Evolutionary conservation across 2,797 vertebrate species (phyloP), one percentile per base, ranked within the genome.

Genomic region (Ficedula albicollis): DNA sequence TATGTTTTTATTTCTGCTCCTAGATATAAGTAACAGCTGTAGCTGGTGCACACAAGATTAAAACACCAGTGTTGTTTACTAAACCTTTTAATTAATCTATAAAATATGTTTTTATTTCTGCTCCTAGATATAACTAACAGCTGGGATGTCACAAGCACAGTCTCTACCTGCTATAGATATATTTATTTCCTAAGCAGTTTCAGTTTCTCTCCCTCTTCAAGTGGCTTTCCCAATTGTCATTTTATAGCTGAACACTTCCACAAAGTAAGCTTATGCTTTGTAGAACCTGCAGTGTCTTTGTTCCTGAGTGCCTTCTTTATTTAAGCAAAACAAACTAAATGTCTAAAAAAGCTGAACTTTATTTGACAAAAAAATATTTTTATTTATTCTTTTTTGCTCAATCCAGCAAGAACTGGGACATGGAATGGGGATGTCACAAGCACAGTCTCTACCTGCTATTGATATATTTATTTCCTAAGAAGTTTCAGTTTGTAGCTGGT

Each of bases 291-390:
- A 76, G 44, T 82, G 74, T 15, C 36, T 81, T 89, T 87, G 66
- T 59, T 95, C 76, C 74, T 48, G 59, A 48, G 96, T 91, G 66
- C 59, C 41, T 85, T 75, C 29, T 85, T 95, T 67, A 18, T 63
- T 5, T 81, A 83, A 91, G 55, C 10, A 94, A 93, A 97, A 56
- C 36, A 55, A 91, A 89, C 25, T 49, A 87, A 94, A 89, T 66
- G 15, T 11, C 29, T 23, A 52, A 60, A 90, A 87, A 84, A 73
- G 10, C 29, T 30, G 67, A 73, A 23, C 30, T 56, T 70, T 6
- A 5, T n/a, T 44, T 10, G 0, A 9, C 43, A 52, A 36, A 18
- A 49, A 51, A 27, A 51, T 34, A 23, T 77, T 66, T 3, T n/a
- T n/a, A n/a, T n/a, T 55, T n/a, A 55, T 55, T 54, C 18, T 19